Conservation (phyloP, 2,113 vertebrate species). For the Girardinichthys multiradiatus region DNA sequence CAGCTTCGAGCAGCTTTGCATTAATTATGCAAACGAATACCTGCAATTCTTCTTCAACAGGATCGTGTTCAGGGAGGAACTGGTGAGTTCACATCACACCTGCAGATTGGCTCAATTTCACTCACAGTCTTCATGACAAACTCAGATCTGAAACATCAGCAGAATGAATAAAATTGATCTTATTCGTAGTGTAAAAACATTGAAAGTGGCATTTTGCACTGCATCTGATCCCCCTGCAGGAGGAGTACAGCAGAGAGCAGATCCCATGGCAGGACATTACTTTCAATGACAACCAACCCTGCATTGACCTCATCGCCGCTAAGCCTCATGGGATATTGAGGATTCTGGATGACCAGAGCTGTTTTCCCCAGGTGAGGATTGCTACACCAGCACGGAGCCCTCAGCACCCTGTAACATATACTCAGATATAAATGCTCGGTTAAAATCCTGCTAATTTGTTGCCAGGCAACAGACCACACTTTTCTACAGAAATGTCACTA, state of each 20-base stretch:
- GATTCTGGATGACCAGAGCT: slow-evolving; percentile 95
- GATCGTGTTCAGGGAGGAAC: slow-evolving; percentile 95
- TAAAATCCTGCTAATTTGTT: slow-evolving; percentile 22
- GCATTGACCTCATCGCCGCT: slow-evolving; percentile 94
- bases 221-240: slow-evolving; percentile 73
- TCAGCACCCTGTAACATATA: background rate
- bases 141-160: background rate
- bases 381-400: background rate
- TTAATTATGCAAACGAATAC: slow-evolving; percentile 98
- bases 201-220: background rate
- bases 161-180: background rate
- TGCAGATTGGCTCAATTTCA: background rate
- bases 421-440: background rate
- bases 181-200: background rate
- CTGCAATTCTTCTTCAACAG: slow-evolving; percentile 98
- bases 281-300: slow-evolving; percentile 92
- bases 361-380: slow-evolving; percentile 93
- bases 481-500: slow-evolving; percentile 99
- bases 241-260: slow-evolving; percentile 93
- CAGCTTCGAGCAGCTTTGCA: slow-evolving; percentile 98
- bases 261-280: slow-evolving; percentile 91
- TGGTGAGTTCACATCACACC: slow-evolving; percentile 77
- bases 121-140: background rate
- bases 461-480: slow-evolving; percentile 95
- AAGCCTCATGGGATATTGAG: slow-evolving; percentile 94